These are phyloP conservation scores for Sebastes trivittatus DNA, from an alignment of 2,797 vertebrate species.

Conservation along the genomic window DNA sequence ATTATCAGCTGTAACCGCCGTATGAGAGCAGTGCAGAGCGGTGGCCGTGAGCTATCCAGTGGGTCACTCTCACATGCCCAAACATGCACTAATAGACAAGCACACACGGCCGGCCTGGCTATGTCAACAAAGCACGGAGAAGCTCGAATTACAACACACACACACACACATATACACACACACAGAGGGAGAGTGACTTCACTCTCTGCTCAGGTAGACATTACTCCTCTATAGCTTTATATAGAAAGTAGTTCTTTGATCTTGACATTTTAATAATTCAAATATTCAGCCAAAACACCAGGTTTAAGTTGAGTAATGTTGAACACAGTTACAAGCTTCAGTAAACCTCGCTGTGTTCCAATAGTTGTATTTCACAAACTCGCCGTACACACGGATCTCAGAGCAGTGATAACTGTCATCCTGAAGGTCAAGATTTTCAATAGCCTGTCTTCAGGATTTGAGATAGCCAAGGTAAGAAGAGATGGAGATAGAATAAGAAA, in stretches of 20 bases:
- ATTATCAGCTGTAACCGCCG: neutral
- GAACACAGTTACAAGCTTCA: constrained; percentile 29
- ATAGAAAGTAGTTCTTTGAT: neutral
- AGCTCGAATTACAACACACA: neutral
- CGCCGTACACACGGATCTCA: constrained; percentile 48
- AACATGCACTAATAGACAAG: neutral
- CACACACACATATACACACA: neutral
- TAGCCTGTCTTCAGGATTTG: constrained; percentile 43
- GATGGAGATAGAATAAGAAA: constrained; percentile 70
- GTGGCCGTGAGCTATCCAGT: neutral
- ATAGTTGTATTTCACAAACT: constrained; percentile 53
- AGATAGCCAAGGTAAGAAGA: constrained; percentile 63
- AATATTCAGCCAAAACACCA: constrained; percentile 13
- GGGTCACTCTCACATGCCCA: neutral
- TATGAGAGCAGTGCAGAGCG: neutral
- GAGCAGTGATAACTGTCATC: constrained; percentile 63
- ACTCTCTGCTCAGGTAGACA: neutral
- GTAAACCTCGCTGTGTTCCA: constrained; percentile 21
- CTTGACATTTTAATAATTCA: constrained; percentile 13
- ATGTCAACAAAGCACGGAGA: neutral
- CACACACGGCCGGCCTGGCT: neutral
- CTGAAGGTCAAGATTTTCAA: constrained; percentile 74
- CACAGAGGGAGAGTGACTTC: neutral
- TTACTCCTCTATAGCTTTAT: neutral
- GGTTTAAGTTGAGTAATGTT: constrained; percentile 19